phyloP scores from a whole-genome alignment of 2,888 invertebrate genomes.

The Acanthoscelides obtectus region DNA sequence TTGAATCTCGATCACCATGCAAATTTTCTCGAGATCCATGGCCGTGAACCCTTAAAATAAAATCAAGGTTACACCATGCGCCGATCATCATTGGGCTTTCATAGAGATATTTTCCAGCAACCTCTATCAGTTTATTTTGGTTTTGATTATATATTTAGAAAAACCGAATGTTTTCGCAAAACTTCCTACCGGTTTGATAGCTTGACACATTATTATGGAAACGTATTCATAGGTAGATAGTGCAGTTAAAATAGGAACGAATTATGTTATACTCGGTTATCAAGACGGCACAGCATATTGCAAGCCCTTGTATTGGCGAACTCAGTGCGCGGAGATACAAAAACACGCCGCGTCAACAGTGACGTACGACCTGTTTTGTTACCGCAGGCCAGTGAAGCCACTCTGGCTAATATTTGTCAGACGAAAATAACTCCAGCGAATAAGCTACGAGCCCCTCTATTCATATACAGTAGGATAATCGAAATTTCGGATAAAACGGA shows the following conservation, averaged over 20 bases:
- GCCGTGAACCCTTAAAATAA: not conserved
- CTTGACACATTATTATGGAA: not conserved
- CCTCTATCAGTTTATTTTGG: not conserved
- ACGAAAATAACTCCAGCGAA: too few species aligned
- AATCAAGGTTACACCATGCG: not conserved
- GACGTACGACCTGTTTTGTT: too few species aligned
- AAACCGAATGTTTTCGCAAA: not conserved
- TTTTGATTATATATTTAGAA: not conserved
- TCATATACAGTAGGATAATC: too few species aligned
- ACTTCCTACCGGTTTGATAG: not conserved
- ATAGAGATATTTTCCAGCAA: not conserved
- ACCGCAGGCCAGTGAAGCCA: too few species aligned
- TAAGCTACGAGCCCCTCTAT: too few species aligned
- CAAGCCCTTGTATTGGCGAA: too few species aligned
- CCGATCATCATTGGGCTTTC: not conserved
- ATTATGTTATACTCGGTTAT: too few species aligned
- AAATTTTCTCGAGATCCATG: not conserved
- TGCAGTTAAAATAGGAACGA: not conserved
- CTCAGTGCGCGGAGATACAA: too few species aligned
- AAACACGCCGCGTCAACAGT: too few species aligned
- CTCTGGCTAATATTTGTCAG: too few species aligned
- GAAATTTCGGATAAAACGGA: too few species aligned
- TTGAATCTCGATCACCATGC: not conserved
- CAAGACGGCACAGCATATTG: too few species aligned
- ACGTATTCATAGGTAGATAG: not conserved